phyloP scores from a whole-genome alignment of 2,888 invertebrate species.

The Steinernema scapterisci region DNA sequence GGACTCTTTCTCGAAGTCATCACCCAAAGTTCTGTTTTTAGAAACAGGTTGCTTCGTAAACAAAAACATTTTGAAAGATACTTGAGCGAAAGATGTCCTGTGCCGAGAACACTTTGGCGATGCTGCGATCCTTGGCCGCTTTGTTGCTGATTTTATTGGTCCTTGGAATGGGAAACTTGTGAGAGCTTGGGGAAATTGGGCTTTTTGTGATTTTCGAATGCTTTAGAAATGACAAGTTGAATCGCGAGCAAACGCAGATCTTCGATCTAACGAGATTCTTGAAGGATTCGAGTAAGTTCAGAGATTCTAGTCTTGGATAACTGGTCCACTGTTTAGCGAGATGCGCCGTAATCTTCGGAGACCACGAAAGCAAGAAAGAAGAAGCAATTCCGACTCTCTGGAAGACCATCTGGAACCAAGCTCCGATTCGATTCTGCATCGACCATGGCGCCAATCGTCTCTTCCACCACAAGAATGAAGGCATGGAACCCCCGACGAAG shows the following conservation, averaged over 20 bases:
- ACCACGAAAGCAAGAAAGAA: background rate
- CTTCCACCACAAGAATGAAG: background rate
- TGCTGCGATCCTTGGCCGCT: too few species aligned
- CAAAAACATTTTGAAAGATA: too few species aligned
- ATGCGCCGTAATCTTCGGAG: background rate
- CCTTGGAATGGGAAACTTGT: too few species aligned
- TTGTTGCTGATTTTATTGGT: too few species aligned
- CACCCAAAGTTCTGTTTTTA: too few species aligned
- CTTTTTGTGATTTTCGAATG: background rate
- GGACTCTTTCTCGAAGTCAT: too few species aligned
- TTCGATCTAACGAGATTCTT: background rate
- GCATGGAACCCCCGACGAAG: background rate
- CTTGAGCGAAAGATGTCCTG: too few species aligned
- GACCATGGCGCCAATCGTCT: background rate
- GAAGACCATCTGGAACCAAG: constrained; percentile 10
- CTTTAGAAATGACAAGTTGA: background rate
- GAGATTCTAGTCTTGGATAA: background rate
- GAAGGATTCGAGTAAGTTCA: constrained; percentile 1
- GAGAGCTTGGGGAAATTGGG: background rate
- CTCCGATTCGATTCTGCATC: constrained; percentile 6
- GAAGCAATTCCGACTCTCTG: background rate
- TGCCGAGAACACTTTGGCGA: too few species aligned
- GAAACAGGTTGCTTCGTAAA: too few species aligned
- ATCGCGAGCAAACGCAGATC: background rate
- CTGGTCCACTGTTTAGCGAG: background rate